Percentiles rank a stretch among this genome's conserved stretches.
These are phyloP conservation scores for Cherax quadricarinatus DNA, from an alignment of 1,140 invertebrate genomes.

Conservation along the genomic window DNA sequence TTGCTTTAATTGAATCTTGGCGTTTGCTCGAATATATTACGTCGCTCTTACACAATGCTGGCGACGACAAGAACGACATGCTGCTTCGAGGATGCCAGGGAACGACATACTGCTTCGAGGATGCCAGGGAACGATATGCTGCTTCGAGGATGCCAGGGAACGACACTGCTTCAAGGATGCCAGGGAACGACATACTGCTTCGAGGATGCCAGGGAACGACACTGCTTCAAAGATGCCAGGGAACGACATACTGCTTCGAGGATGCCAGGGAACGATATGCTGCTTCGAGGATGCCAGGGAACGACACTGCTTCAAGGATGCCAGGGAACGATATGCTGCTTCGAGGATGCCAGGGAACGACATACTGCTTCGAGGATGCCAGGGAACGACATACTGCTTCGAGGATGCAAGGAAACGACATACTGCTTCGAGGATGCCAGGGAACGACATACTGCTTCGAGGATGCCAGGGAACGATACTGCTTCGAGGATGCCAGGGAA, in stretches of 20 bases:
- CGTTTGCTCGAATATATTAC: slow-evolving; percentile 69
- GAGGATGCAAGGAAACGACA: not conserved
- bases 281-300: not conserved
- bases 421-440: not conserved
- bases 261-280: not conserved
- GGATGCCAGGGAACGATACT: not conserved
- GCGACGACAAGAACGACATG: slow-evolving; percentile 17
- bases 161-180: too few species aligned
- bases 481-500: not conserved
- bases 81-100: not conserved
- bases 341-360: not conserved
- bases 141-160: not conserved
- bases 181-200: too few species aligned
- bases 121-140: not conserved
- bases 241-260: not conserved
- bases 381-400: slow-evolving; percentile 5
- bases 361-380: not conserved
- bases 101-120: slow-evolving; percentile 2
- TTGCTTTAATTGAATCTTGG: slow-evolving; percentile 72
- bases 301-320: slow-evolving; percentile 3
- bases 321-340: not conserved
- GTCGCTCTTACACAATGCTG: slow-evolving; percentile 48
- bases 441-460: not conserved
- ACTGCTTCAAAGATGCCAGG: too few species aligned
- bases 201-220: too few species aligned